These are phyloP conservation scores for Aplocera efformata DNA, from an alignment of 2,888 invertebrate genomes.

Conservation along the genomic window DNA sequence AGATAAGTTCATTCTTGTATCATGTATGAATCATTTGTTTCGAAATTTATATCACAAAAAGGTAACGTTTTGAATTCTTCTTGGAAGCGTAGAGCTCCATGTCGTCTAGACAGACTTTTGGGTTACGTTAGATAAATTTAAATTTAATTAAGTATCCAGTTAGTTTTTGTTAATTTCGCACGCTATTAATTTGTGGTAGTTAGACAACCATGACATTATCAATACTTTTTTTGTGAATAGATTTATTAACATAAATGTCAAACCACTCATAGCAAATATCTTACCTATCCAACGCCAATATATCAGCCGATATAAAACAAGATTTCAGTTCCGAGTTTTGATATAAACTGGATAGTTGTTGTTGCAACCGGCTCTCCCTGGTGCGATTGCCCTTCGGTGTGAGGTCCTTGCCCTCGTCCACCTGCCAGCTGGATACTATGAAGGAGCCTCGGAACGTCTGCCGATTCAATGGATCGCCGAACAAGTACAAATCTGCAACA, in stretches of 20 bases:
- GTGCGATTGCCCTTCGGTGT: constrained; percentile 86
- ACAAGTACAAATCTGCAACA: constrained; percentile 86
- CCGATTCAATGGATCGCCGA: constrained; percentile 86
- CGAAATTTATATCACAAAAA: constrained; percentile 18
- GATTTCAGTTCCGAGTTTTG: constrained; percentile 86
- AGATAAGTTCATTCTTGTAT: constrained; percentile 24
- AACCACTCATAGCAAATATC: constrained; percentile 23
- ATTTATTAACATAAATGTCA: too few species aligned
- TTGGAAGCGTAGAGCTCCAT: too few species aligned
- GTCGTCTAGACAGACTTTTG: too few species aligned
- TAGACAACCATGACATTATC: too few species aligned
- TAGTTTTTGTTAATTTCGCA: background rate
- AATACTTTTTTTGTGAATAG: too few species aligned
- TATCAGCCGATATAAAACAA: constrained; percentile 89
- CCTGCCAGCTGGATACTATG: constrained; percentile 86
- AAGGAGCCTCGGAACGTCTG: constrained; percentile 92
- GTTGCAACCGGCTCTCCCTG: constrained; percentile 86
- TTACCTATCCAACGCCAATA: constrained; percentile 92
- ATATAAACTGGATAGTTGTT: constrained; percentile 87
- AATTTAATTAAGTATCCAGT: background rate
- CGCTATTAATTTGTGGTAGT: too few species aligned
- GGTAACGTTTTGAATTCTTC: too few species aligned
- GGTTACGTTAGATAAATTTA: too few species aligned
- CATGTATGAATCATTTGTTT: constrained; percentile 24
- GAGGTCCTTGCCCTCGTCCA: constrained; percentile 82